Percentiles rank a stretch among this genome's conserved stretches.
These are phyloP conservation scores for Pseudococcus longispinus DNA, from an alignment of 2,888 invertebrate species.

Conservation along the genomic window DNA sequence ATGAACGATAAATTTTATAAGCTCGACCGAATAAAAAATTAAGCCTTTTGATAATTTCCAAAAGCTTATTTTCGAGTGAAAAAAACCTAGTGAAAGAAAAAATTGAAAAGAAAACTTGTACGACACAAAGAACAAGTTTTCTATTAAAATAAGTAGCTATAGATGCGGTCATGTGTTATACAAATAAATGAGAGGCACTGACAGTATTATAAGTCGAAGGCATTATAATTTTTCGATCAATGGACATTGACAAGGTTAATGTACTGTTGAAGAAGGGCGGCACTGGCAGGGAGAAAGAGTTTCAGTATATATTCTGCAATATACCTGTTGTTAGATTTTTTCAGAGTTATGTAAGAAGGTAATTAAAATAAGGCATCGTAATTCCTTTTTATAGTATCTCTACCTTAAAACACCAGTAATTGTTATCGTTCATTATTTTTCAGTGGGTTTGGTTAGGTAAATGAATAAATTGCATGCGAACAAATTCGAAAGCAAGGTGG, in stretches of 20 bases:
- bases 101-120: too few species aligned
- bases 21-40: not conserved
- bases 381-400: too few species aligned
- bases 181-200: not conserved
- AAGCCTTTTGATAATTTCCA: too few species aligned
- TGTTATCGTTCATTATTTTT: too few species aligned
- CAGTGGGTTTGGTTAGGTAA: too few species aligned
- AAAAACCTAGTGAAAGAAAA: too few species aligned
- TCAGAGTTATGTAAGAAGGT: not conserved
- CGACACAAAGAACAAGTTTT: too few species aligned
- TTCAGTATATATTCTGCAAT: not conserved
- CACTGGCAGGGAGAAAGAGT: not conserved
- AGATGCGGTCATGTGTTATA: not conserved
- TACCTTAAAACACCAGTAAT: too few species aligned
- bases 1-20: not conserved
- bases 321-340: not conserved
- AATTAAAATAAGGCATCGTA: not conserved
- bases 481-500: too few species aligned
- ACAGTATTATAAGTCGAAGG: not conserved
- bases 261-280: not conserved
- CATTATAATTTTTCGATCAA: not conserved
- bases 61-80: too few species aligned
- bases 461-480: too few species aligned
- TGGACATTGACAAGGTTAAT: conserved; percentile 11
- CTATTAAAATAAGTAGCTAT: not conserved